A percentile compares a stretch with the other conserved stretches of the same genome.
These are phyloP conservation scores for Acronicta leporina DNA, from an alignment of 2,888 invertebrate species.

Conservation along the genomic window DNA sequence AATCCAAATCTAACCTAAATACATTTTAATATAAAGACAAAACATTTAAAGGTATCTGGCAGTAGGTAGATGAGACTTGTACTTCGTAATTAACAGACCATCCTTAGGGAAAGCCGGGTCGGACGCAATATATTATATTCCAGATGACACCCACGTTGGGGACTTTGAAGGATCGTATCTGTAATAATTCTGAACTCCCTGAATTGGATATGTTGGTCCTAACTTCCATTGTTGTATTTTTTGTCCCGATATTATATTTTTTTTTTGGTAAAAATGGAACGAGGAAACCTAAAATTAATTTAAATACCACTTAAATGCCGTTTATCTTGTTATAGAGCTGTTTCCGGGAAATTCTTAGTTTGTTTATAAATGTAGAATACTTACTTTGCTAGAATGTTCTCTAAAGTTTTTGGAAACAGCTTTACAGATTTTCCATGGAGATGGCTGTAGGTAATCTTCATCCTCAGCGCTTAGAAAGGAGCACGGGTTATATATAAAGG, in stretches of 20 bases:
- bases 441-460: too few relatives aligned
- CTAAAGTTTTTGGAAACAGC: too few relatives aligned
- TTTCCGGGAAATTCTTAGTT: too few relatives aligned
- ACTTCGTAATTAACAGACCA: conserved; percentile 90
- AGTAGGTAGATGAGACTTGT: conserved; percentile 84
- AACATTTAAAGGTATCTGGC: conserved; percentile 78
- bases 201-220: conserved; percentile 62
- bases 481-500: too few relatives aligned
- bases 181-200: conserved; percentile 57
- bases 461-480: too few relatives aligned
- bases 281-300: background rate
- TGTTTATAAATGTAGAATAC: too few relatives aligned
- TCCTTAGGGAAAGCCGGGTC: conserved; percentile 86
- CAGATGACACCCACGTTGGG: conserved; percentile 81
- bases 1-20: conserved; percentile 3
- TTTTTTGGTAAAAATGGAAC: conserved; percentile 8
- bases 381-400: too few relatives aligned
- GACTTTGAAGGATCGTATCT: conserved; percentile 84
- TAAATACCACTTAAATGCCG: too few relatives aligned
- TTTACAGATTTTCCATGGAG: too few relatives aligned
- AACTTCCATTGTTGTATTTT: conserved; percentile 34
- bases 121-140: conserved; percentile 87
- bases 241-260: conserved; percentile 20
- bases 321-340: too few relatives aligned
- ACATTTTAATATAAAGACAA: conserved; percentile 60